Conservation (phyloP, 2,888 invertebrate genomes). For the Arctia plantaginis region DNA sequence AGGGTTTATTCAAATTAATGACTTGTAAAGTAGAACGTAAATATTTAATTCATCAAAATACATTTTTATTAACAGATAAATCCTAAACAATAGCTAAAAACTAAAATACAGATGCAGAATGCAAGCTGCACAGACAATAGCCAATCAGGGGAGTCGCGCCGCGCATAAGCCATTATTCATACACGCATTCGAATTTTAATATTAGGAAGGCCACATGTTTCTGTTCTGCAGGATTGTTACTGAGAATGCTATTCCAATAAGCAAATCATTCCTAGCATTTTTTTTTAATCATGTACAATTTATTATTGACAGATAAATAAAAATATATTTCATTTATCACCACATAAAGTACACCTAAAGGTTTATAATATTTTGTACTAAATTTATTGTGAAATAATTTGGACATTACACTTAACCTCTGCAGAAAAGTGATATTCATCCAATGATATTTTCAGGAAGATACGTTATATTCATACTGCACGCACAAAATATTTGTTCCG, state of each 20-base stretch:
- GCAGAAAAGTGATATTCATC: not conserved
- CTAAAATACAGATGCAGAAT: conserved; percentile 58
- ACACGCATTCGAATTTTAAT: conserved; percentile 60
- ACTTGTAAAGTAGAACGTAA: not conserved
- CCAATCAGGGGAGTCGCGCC: conserved; percentile 70
- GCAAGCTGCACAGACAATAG: conserved; percentile 77
- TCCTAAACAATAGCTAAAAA: conserved; percentile 32
- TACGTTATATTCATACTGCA: too few species aligned
- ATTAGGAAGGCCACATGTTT: conserved; percentile 44
- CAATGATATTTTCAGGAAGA: too few species aligned
- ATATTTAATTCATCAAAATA: not conserved
- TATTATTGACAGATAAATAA: not conserved
- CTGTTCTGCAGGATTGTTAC: conserved; percentile 22
- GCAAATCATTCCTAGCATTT: not conserved
- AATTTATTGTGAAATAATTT: not conserved
- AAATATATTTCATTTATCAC: not conserved
- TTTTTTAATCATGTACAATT: not conserved
- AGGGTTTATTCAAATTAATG: not conserved
- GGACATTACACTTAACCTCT: not conserved
- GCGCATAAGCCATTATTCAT: conserved; percentile 70
- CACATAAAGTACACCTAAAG: not conserved
- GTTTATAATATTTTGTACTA: not conserved
- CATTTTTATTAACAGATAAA: conserved; percentile 16
- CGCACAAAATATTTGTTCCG: too few species aligned
- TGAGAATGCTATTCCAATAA: not conserved